Conservation (phyloP, 1,140 invertebrate species). For the Harlomillsia oculata region DNA sequence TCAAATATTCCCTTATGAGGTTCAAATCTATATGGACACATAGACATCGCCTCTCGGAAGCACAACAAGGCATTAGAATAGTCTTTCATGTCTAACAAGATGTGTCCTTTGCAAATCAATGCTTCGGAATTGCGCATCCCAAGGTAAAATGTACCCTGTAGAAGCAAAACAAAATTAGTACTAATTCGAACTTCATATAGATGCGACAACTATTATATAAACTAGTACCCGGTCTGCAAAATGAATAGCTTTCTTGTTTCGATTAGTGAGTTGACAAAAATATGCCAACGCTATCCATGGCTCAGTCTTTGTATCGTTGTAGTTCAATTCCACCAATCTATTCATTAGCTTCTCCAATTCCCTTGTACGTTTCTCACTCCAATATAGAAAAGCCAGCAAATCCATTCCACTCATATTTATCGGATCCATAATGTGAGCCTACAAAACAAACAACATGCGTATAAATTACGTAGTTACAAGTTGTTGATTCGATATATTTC, state of each 20-base stretch:
- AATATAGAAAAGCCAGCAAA: slow-evolving; percentile 44
- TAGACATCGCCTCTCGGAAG: slow-evolving; percentile 60
- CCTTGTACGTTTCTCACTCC: slow-evolving; percentile 42
- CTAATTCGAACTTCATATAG: no score
- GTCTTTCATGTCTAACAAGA: slow-evolving; percentile 61
- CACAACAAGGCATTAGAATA: slow-evolving; percentile 57
- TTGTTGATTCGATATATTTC: no score
- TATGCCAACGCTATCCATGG: slow-evolving; percentile 57
- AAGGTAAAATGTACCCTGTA: background rate
- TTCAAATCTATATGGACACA: slow-evolving; percentile 51
- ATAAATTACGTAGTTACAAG: no score
- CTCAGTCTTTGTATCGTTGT: slow-evolving; percentile 43
- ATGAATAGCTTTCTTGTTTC: slow-evolving; percentile 49
- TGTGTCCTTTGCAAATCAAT: slow-evolving; percentile 56
- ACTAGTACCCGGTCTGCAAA: slow-evolving; percentile 49
- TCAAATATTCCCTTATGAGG: slow-evolving; percentile 61
- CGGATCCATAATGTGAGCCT: slow-evolving; percentile 51
- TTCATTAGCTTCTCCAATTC: slow-evolving; percentile 45
- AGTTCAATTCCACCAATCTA: slow-evolving; percentile 41
- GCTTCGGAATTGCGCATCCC: slow-evolving; percentile 47
- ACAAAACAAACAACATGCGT: slow-evolving; percentile 17
- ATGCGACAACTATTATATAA: background rate
- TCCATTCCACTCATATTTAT: slow-evolving; percentile 48
- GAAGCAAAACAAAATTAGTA: background rate
- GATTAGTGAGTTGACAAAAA: slow-evolving; percentile 46